Conservation (phyloP, 2,888 invertebrate genomes). For the Seira musarum region DNA sequence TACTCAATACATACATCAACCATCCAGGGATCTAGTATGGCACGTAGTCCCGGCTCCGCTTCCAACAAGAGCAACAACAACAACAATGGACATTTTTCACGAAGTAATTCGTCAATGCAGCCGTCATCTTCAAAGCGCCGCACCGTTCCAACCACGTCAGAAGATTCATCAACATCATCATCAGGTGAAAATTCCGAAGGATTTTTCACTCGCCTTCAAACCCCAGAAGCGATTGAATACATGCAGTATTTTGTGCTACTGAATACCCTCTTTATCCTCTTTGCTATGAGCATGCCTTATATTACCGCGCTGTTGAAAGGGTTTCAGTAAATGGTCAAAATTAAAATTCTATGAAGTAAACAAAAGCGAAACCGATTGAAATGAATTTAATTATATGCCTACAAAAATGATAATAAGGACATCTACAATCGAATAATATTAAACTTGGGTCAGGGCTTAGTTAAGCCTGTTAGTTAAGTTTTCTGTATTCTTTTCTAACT, state of each 20-base stretch:
- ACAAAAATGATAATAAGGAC: too few relatives aligned
- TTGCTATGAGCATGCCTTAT: slow-evolving; percentile 47
- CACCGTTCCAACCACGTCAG: background rate
- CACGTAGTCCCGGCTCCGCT: slow-evolving; percentile 34
- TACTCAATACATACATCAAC: background rate
- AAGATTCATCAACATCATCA: background rate
- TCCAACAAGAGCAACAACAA: slow-evolving; percentile 1
- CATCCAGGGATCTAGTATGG: slow-evolving; percentile 33
- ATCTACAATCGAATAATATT: too few relatives aligned
- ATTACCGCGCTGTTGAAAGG: slow-evolving; percentile 30
- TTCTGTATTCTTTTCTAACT: too few relatives aligned
- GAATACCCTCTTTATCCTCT: slow-evolving; percentile 60
- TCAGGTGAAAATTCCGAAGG: slow-evolving; percentile 51
- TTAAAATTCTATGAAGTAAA: too few relatives aligned
- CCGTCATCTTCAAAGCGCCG: slow-evolving; percentile 28
- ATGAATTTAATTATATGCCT: too few relatives aligned
- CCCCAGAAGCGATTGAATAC: slow-evolving; percentile 65
- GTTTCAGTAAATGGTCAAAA: slow-evolving; percentile 14
- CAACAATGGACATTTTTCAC: slow-evolving; percentile 9
- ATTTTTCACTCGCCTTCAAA: slow-evolving; percentile 54
- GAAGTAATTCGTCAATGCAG: slow-evolving; percentile 45
- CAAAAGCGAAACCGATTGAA: too few relatives aligned
- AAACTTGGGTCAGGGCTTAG: too few relatives aligned
- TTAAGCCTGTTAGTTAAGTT: too few relatives aligned
- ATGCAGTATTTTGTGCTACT: slow-evolving; percentile 65